A percentile compares a stretch with the other conserved stretches of the same genome.
phyloP scores from a whole-genome alignment of 2,888 invertebrate species.

The Leuctra nigra region DNA sequence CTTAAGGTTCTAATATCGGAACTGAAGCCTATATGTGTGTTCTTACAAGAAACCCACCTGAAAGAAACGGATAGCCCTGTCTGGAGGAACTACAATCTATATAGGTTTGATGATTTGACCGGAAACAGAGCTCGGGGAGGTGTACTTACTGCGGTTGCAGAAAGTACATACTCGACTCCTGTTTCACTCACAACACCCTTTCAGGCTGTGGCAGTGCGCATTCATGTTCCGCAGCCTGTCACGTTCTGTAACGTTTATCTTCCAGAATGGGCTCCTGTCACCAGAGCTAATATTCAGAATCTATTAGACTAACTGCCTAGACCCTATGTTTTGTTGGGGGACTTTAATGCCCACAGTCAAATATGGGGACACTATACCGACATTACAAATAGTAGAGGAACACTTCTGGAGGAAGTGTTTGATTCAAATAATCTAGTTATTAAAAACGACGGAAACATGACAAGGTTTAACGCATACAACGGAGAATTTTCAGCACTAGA shows the following conservation, averaged over 20 bases:
- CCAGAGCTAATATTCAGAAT: neutral
- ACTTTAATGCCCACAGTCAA: conserved; percentile 8
- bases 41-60: neutral
- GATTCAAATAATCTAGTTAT: neutral
- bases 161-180: neutral
- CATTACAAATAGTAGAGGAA: conserved; percentile 6
- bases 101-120: neutral
- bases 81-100: neutral
- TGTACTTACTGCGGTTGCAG: neutral
- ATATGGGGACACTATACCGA: conserved; percentile 5
- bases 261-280: neutral
- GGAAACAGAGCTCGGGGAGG: neutral
- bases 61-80: neutral
- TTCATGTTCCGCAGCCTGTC: neutral
- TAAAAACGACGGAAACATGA: neutral
- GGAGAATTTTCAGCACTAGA: too few species aligned
- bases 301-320: neutral
- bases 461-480: neutral
- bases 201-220: neutral
- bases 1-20: neutral
- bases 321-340: conserved; percentile 1
- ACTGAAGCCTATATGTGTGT: neutral
- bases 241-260: neutral
- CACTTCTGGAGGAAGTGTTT: conserved; percentile 4
- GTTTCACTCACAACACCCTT: neutral